Base-by-base conservation (phyloP, 2,113 vertebrate species). In the Oxyruncus cristatus region DNA sequence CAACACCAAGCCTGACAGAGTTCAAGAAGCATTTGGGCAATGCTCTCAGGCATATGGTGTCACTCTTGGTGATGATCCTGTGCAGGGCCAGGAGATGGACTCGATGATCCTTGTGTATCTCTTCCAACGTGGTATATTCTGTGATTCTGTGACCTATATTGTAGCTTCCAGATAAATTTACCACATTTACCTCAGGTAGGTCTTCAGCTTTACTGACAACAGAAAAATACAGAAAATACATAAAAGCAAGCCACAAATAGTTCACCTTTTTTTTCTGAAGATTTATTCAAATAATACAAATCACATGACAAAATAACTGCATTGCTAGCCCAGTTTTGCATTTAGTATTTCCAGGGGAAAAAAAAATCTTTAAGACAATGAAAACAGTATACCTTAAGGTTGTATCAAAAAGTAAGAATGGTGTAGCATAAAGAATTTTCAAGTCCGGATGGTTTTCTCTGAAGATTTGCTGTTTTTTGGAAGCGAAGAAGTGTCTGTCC, bases 221-320 rank as follows among this genome's bases (percentile, higher is more conserved):
- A 86, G 47, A 80, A 88, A 67, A 33, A 37, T 15, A 63, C 3
- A 59, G 70, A 30, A 66, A 76, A 66, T 39, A 81, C 44, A 32
- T 52, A 70, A 88, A 94, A 95, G 13, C 24, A 65, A 93, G 35
- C 27, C 58, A 93, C 62, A 91, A 71, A 42, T 39, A 77, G 49
- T 92, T 92, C 28, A 96, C 61, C 30, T 96, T 81, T 83, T 76
- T 65, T 13, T 91, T 75, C 71, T 80, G 91, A 92, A 76, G 10
- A 44, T 95, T 96, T 96, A 95, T 83, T 95, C 55, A 89, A 87
- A 90, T 67, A 92, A 80, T 32, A 21, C 37, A 53, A 95, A 94
- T 94, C 66, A 75, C 4, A 10, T 59, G 74, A 49, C 90, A 95
- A 90, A 95, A 62, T 67, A 73, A 52, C 39, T 59, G 27, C 4